Base-by-base conservation (phyloP, 2,113 vertebrate genomes). In the Hippocampus mohnikei region DNA sequence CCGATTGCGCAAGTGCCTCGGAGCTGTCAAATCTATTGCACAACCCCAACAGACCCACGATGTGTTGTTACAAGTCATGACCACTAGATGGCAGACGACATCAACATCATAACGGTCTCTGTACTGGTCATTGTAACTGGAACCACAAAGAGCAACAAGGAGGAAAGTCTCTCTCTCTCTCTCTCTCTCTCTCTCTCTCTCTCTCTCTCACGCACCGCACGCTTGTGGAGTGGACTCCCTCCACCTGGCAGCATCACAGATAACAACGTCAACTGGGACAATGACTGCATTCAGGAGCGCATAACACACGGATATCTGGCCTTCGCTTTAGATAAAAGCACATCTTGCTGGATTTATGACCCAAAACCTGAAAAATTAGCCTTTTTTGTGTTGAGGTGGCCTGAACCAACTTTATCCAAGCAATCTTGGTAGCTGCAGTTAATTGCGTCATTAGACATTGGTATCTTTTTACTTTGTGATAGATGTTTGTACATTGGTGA, bases 41-140 rank as follows among this genome's bases (percentile, higher is more conserved):
- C 40, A 64, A 23, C 1, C 12, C 5, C 4, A 23, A n/a, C 2
- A 5, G 40, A 42, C 18, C 60, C 2, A 12, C 8, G 23, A 25
- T 7, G n/a, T 65, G 41, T 44, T 21, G 40, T 44, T 42, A 23
- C 42, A 46, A 1, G 8, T 9, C 1, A 46, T 10, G 42, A 2
- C 40, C 63, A 11, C 63, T 87, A 85, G 88, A 76, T 85, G 85
- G 88, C 86, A 78, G 58, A 78, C 76, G 74, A 66, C 41, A 80
- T 25, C 63, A 64, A 44, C 41, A 65, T 40, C 69, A 71, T 72
- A 33, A 61, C 69, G 50, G 64, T 42, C 71, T 9, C 5, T 40
- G 40, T 15, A 46, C 3, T 67, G 48, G 62, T 3, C 50, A 72
- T 41, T 33, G 21, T 15, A 15, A 29, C n/a, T 53, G 18, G 13